A percentile compares a stretch with the other conserved stretches of the same genome.
Evolutionary conservation across 2,797 vertebrate genomes (phyloP).

Genomic region (Valencia hispanica): DNA sequence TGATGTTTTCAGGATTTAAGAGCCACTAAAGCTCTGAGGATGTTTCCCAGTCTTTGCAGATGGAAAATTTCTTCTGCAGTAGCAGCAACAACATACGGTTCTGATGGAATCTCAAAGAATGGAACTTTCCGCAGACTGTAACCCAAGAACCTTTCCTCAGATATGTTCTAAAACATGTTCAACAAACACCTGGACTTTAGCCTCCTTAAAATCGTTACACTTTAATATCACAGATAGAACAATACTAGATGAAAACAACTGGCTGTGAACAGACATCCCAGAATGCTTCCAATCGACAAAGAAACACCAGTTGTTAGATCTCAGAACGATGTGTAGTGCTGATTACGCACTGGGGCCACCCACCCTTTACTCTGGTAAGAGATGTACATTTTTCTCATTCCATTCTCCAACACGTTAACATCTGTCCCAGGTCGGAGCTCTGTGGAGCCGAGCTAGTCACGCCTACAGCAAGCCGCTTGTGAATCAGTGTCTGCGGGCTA

Average conservation of each 20-base stretch:
- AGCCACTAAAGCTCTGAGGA: slow-evolving; percentile 43
- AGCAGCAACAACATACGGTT: slow-evolving; percentile 64
- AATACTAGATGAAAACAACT: neutral
- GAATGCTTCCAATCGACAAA: slow-evolving; percentile 8
- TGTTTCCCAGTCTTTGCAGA: slow-evolving; percentile 49
- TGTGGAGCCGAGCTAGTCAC: slow-evolving; percentile 55
- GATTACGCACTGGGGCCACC: slow-evolving; percentile 52
- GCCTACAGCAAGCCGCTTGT: slow-evolving; percentile 55
- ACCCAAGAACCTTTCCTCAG: slow-evolving; percentile 11
- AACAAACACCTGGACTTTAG: slow-evolving; percentile 3
- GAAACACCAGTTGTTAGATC: slow-evolving; percentile 23
- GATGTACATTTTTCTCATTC: slow-evolving; percentile 82
- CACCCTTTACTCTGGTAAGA: slow-evolving; percentile 69
- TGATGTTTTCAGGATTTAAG: slow-evolving; percentile 37
- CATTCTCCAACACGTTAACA: slow-evolving; percentile 80
- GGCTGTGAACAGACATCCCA: neutral
- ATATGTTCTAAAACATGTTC: neutral
- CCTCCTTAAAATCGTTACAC: neutral
- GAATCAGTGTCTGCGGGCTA: slow-evolving; percentile 66
- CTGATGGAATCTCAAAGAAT: slow-evolving; percentile 54
- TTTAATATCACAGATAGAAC: neutral
- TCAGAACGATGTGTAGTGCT: slow-evolving; percentile 46
- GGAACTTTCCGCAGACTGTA: slow-evolving; percentile 21
- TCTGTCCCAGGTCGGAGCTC: slow-evolving; percentile 77
- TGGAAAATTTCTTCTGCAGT: slow-evolving; percentile 65